These are phyloP conservation scores for Allobates femoralis DNA, from an alignment of 2,797 vertebrate species.

Conservation along the genomic window DNA sequence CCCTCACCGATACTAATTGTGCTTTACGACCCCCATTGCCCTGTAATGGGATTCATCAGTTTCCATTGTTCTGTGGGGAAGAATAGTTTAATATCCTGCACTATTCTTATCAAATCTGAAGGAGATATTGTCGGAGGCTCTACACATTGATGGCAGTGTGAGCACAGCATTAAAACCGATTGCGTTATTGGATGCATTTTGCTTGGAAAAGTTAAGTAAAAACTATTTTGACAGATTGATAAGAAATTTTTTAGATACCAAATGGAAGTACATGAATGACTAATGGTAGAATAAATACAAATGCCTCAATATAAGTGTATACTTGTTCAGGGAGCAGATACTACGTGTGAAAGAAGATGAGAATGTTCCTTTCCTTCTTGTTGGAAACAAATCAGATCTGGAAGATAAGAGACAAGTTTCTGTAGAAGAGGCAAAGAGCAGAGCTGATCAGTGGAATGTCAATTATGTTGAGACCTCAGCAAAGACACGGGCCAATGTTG, in stretches of 20 bases:
- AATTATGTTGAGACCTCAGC: conserved; percentile 99
- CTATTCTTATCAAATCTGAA: no score
- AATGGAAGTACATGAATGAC: neutral
- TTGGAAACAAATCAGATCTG: conserved; percentile 97
- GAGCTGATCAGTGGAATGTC: conserved; percentile 97
- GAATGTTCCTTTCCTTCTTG: conserved; percentile 95
- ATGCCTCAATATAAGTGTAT: neutral
- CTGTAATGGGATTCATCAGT: no score
- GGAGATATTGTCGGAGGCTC: no score
- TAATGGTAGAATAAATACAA: neutral
- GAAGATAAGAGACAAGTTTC: conserved; percentile 97
- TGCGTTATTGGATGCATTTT: no score
- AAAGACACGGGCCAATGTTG: conserved; percentile 96
- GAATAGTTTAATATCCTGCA: no score
- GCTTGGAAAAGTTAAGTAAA: no score
- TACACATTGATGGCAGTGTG: no score
- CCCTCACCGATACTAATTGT: no score
- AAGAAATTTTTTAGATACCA: neutral
- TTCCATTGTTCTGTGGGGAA: no score
- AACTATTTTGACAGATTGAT: no score
- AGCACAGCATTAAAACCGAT: no score
- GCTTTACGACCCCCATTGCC: no score
- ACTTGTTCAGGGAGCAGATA: conserved; percentile 89
- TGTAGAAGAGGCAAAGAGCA: conserved; percentile 92
- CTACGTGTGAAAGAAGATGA: conserved; percentile 98